A percentile compares a stretch with the other conserved stretches of the same genome.
These are phyloP conservation scores for Halisarca cf. caerulea DNA, from an alignment of 37 sponge, comb jelly and placozoan genomes.

Conservation along the genomic window DNA sequence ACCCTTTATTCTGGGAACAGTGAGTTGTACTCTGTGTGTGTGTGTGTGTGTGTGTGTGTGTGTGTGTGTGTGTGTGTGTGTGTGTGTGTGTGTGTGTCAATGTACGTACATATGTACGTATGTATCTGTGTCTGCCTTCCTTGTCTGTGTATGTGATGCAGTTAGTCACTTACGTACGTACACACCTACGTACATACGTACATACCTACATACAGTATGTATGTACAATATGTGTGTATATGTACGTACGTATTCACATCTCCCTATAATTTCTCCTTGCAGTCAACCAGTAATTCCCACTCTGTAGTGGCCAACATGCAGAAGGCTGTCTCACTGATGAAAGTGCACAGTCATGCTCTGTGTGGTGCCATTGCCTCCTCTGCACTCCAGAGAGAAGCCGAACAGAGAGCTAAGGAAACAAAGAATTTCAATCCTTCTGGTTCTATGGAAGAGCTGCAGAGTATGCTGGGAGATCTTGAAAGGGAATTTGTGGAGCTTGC, in stretches of 20 bases:
- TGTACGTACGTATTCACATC: neutral
- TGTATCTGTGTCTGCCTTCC: too few species aligned
- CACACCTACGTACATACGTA: neutral
- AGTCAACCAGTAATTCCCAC: constrained; percentile 72
- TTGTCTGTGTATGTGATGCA: too few species aligned
- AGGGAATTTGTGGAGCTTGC: constrained; percentile 46
- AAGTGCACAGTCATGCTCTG: constrained; percentile 55
- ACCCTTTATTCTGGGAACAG: too few species aligned
- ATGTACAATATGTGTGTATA: neutral
- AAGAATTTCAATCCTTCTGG: neutral
- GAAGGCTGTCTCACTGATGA: constrained; percentile 62
- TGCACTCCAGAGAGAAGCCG: neutral
- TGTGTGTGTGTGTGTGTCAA: neutral
- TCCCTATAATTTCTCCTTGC: too few species aligned
- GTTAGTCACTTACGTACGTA: too few species aligned
- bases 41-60: too few species aligned
- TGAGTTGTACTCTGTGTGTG: too few species aligned
- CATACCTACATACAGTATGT: neutral
- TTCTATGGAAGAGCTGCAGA: constrained; percentile 33
- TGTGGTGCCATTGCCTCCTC: constrained; percentile 66
- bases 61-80: too few species aligned
- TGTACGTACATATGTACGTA: neutral
- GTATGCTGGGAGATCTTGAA: constrained; percentile 48
- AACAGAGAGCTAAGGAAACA: neutral
- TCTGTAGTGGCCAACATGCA: constrained; percentile 76